These are phyloP conservation scores for Ophioninae sp. DNA, from an alignment of 2,888 invertebrate species.

Conservation along the genomic window DNA sequence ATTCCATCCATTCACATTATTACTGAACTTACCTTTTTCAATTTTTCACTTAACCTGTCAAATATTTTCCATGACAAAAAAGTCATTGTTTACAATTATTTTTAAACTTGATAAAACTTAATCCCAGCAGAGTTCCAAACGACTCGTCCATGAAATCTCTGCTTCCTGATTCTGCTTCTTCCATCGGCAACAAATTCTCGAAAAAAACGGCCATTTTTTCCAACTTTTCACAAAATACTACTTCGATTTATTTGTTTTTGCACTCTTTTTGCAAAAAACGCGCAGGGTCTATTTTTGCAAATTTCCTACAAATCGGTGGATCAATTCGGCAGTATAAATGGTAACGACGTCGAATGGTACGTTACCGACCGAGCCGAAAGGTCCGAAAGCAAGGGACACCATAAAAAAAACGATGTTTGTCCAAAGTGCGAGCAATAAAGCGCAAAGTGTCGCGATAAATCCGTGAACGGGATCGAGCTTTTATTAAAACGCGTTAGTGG, in stretches of 20 bases:
- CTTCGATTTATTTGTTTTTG: neutral
- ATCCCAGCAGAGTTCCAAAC: too few relatives aligned
- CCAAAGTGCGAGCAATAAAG: slow-evolving; percentile 52
- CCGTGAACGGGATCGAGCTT: slow-evolving; percentile 53
- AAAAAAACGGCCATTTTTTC: neutral
- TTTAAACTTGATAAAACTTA: too few relatives aligned
- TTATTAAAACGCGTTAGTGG: slow-evolving; percentile 50
- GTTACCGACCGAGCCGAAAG: neutral
- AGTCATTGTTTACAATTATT: too few relatives aligned
- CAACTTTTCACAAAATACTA: neutral
- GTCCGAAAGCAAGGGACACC: neutral
- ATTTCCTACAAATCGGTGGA: neutral
- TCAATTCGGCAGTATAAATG: neutral
- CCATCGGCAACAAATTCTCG: too few relatives aligned
- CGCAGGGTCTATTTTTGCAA: neutral
- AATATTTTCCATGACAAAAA: too few relatives aligned
- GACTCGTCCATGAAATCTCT: too few relatives aligned
- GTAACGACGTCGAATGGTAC: neutral
- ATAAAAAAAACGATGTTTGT: slow-evolving; percentile 48
- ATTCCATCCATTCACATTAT: too few relatives aligned
- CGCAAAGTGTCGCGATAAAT: slow-evolving; percentile 60
- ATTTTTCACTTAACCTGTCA: too few relatives aligned
- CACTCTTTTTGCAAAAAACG: neutral
- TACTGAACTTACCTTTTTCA: too few relatives aligned
- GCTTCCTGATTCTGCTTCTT: too few relatives aligned